Base-by-base conservation (phyloP, 2,888 invertebrate species). In the Sarcophaga rosellei region DNA sequence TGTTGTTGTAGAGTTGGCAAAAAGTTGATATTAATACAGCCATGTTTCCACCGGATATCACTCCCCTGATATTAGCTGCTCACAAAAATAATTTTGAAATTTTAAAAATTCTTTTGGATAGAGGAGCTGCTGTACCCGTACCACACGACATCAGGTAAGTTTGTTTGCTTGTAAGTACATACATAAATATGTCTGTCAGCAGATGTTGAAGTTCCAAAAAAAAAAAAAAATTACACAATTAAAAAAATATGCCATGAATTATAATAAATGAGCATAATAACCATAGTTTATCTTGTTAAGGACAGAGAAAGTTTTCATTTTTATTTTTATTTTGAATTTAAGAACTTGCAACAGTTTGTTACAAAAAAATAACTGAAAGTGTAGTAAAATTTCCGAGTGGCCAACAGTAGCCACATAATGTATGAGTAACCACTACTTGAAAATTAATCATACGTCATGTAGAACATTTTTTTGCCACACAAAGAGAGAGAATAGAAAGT, bases 31-130 rank as follows among this genome's bases (percentile, higher is more conserved):
- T 96, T 21, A 96, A 96, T 88, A 96, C 96, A 8, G 96, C 97
- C 1, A 96, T 96, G 92, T 98, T 98, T 93, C 97, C 98, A 0
- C 96, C 98, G 0, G 99, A 99, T 93, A 96, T 99, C 89, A 99
- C 99, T 0, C 99, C 99, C 0, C 94, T 99, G 84, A 97, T 98
- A 91, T 94, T 99, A 89, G 98, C 98, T 0, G 98, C 98, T 44
- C 98, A 99, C 92, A 95, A 96, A 91, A 98, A 99, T 92, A 99
- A 99, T 94, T 99, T 98, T 91, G 99, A 99, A 94, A 99, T 99
- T 90, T 95, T 99, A 89, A 99, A 99, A 94, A 95, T 99, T 79
- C 94, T 99, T 23, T 94, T 99, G 81, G 99, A 99, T 92, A 94
- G 99, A 74, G 98, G 99, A 23, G 98, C 98, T 8, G 97, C 97